Base-by-base conservation (phyloP, 2,797 vertebrate genomes). In the Megalops cyprinoides region DNA sequence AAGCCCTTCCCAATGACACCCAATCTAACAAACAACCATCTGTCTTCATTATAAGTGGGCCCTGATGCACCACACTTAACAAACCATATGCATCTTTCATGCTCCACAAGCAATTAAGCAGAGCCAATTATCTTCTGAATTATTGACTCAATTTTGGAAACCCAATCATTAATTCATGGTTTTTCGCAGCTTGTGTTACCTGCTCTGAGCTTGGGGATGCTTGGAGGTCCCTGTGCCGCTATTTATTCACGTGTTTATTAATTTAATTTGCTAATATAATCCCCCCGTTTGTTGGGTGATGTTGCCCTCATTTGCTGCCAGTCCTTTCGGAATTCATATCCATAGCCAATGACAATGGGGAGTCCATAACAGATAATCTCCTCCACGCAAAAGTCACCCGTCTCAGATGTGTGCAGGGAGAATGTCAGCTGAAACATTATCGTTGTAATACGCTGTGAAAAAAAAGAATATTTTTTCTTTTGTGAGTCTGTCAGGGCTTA, bases 371-470 rank as follows among this genome's bases (percentile, higher is more conserved):
- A 84, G 90, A 87, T 93, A 91, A 94, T 93, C 91, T 91, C 88
- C 87, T 51, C 69, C 6, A 73, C 7, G 87, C 82, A 90, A 91
- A 93, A 93, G 92, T 92, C 92, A 90, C 89, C 83, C 86, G 91
- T 93, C 94, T 94, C 93, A 90, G 91, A 90, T 94, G 91, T 92
- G 79, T 91, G 53, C 44, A 78, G 60, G 85, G 91, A 93, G 90
- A 95, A 94, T 94, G 93, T 92, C 93, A 93, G 79, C 83, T 93
- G 94, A 95, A 95, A 95, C 93, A 90, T 81, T 89, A 95, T 93
- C 89, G 28, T 89, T 48, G 1, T 0, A 85, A 87, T 84, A 84
- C 86, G 86, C 77, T 60, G 81, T 80, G 78, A 84, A 78, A 89
- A 90, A 90, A 90, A 87, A 80, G 85, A 90, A 77, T 67, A 77